Conservation (phyloP, 2,888 invertebrate species). For the Athalia rosae region DNA sequence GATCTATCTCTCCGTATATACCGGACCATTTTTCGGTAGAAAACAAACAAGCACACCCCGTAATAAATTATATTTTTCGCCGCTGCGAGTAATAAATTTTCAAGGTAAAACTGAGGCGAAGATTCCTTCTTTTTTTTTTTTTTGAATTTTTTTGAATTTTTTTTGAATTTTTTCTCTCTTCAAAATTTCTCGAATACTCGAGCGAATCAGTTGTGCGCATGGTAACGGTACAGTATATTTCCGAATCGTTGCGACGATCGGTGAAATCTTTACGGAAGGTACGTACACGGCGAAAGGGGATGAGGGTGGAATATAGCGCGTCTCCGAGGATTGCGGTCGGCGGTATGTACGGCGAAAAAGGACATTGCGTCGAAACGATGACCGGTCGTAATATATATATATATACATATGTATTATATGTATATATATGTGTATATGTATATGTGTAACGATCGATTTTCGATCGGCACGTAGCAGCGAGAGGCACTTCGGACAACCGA, state of each 20-base stretch:
- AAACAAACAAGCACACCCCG: slow-evolving; percentile 57
- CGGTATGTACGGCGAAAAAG: too few relatives aligned
- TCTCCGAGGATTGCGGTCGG: slow-evolving; percentile 7
- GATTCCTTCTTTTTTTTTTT: too few relatives aligned
- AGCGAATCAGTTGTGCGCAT: too few relatives aligned
- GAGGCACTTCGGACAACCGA: slow-evolving; percentile 33
- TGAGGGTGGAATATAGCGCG: neutral
- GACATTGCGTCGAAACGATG: too few relatives aligned
- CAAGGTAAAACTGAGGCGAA: neutral
- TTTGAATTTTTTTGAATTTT: neutral
- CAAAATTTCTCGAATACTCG: neutral
- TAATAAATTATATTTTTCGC: slow-evolving; percentile 63
- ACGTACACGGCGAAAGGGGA: too few relatives aligned
- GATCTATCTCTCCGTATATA: neutral
- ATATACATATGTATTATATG: too few relatives aligned
- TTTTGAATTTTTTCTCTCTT: neutral
- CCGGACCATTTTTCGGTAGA: slow-evolving; percentile 42
- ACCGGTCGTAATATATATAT: too few relatives aligned
- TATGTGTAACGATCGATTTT: slow-evolving; percentile 27
- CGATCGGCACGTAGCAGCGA: slow-evolving; percentile 31
- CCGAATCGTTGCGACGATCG: too few relatives aligned
- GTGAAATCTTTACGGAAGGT: too few relatives aligned
- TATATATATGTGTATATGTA: too few relatives aligned
- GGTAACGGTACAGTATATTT: too few relatives aligned
- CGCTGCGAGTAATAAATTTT: neutral